Evolutionary conservation across 2,797 vertebrate species (phyloP), one percentile per base, ranked within the genome.

Genomic region (Pogonophryne albipinna): DNA sequence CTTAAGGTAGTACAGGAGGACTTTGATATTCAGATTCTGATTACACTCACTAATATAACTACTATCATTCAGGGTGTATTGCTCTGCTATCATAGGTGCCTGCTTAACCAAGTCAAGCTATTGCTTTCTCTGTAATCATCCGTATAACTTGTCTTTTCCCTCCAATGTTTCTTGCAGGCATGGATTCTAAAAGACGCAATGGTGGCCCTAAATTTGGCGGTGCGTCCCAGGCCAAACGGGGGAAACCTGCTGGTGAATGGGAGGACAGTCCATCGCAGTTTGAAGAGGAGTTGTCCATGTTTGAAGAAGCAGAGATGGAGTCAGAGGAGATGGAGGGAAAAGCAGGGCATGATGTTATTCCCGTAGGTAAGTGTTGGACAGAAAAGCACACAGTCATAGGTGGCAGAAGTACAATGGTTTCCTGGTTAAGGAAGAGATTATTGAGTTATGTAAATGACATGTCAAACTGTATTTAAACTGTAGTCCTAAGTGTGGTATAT

Each of bases 221-320:
- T 1, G 64, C 49, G 1, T 91, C 95, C 2, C 96, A 96, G 78
- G 75, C 93, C 6, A 98, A 97, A 76, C 93, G 89, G 51, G 80
- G 92, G 6, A 95, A 94, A 57, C 15, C 65, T 0, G 72, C 51
- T 1, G 66, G 66, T 0, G 95, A 96, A 12, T 96, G 96, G 96
- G 96, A 97, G 2, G 96, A 97, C 17, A 93, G 94, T n/a, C 95
- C 96, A 0, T 97, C 96, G 0, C 91, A 93, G 23, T 97, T 97
- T 66, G 97, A 98, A 78, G 97, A 97, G 84, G 96, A 97, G 70
- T 85, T 97, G 62, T 95, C 94, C 0, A 92, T 95, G 88, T 92
- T 98, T 79, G 96, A 98, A 1, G 97, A 97, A 20, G 87, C 92
- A 0, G 97, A 97, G 7, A 93, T 94, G 86, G 94, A 95, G 53